These are phyloP conservation scores for Kradibia gibbosae DNA, from an alignment of 1,140 invertebrate genomes.

Conservation along the genomic window DNA sequence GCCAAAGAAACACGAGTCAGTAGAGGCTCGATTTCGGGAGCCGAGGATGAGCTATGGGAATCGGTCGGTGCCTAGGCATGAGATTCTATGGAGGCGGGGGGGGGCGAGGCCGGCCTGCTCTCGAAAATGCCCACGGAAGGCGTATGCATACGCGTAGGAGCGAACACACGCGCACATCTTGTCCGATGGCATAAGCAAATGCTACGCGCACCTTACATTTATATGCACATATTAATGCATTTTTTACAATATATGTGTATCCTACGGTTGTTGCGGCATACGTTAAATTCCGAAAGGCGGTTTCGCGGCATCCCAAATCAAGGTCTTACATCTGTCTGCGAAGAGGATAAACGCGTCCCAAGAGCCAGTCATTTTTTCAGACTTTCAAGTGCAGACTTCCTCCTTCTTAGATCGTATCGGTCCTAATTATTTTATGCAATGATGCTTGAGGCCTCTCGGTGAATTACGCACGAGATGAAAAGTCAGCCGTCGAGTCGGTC, in stretches of 20 bases:
- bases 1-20: no score
- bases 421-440: neutral
- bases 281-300: neutral
- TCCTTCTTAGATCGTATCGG: neutral
- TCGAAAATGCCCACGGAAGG: no score
- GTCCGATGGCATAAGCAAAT: no score
- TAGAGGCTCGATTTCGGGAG: no score
- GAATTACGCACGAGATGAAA: neutral
- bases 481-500: neutral
- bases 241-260: neutral
- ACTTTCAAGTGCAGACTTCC: neutral
- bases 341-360: no score
- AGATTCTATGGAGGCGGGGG: no score
- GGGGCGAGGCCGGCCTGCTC: no score
- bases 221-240: neutral
- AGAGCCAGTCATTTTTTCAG: neutral
- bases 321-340: no score
- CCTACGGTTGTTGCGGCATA: neutral
- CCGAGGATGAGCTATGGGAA: no score
- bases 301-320: neutral
- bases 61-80: no score
- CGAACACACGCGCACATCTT: no score
- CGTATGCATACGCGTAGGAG: no score
- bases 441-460: neutral
- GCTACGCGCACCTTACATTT: neutral